These are phyloP conservation scores for Prunella strophiata DNA, from an alignment of 2,797 vertebrate genomes.

Conservation along the genomic window DNA sequence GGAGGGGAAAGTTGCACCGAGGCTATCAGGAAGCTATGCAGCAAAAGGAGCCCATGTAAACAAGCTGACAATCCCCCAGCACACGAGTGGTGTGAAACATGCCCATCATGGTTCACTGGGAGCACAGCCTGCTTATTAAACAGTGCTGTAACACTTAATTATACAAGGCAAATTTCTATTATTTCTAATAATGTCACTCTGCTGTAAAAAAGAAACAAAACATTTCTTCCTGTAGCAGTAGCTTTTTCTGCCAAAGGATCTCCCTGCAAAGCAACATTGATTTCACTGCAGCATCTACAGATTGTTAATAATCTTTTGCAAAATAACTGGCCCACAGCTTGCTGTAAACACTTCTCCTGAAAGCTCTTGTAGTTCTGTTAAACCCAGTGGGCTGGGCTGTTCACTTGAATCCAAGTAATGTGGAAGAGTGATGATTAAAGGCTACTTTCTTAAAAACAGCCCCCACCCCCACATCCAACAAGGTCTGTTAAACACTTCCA, in stretches of 20 bases:
- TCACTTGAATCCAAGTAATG: conserved; percentile 19
- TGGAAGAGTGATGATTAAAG: conserved; percentile 26
- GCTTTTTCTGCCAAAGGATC: conserved; percentile 31
- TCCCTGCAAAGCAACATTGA: conserved; percentile 55
- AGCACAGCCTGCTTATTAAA: not conserved
- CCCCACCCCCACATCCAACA: not conserved
- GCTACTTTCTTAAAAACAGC: conserved; percentile 61
- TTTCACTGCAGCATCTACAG: conserved; percentile 60
- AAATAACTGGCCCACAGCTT: not conserved
- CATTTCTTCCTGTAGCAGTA: not conserved
- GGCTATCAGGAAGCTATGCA: conserved; percentile 56
- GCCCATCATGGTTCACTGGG: not conserved
- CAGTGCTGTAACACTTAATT: not conserved
- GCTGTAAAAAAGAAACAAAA: not conserved
- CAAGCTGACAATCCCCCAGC: conserved; percentile 48
- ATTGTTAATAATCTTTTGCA: conserved; percentile 2
- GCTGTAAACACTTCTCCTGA: not conserved
- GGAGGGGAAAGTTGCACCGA: conserved; percentile 29
- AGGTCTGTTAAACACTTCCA: not conserved
- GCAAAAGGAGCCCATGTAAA: conserved; percentile 71
- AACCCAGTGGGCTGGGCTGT: not conserved
- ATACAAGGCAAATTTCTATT: not conserved
- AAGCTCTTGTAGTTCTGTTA: conserved; percentile 38
- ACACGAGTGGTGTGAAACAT: not conserved
- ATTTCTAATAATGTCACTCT: not conserved